phyloP scores from a whole-genome alignment of 2,888 invertebrate species.

The Ennomos fuscantarius region DNA sequence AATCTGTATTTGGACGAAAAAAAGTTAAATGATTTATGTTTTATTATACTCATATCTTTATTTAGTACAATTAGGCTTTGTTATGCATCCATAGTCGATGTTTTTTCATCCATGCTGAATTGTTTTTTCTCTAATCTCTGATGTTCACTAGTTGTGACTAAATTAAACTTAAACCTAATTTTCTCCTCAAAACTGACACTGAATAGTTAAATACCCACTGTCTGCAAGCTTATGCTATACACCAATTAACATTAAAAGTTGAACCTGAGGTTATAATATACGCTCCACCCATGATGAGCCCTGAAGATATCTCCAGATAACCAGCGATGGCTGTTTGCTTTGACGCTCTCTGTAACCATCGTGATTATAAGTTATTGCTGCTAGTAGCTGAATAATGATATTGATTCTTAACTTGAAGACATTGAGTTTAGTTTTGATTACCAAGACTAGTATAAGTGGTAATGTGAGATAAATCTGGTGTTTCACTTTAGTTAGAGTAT shows the following conservation, averaged over 20 bases:
- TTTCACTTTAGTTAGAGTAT: constrained; percentile 1
- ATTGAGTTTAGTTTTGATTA: constrained; percentile 4
- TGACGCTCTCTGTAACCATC: constrained; percentile 46
- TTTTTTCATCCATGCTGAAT: no score
- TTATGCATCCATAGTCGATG: no score
- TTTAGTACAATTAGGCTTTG: no score
- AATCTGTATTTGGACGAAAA: no score
- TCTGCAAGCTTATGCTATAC: constrained; percentile 3
- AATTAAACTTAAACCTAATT: no score
- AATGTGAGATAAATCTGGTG: not conserved
- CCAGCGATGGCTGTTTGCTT: constrained; percentile 50
- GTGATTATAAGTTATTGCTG: constrained; percentile 33
- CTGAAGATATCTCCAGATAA: constrained; percentile 59
- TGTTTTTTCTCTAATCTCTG: no score
- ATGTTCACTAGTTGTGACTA: no score
- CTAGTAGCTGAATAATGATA: constrained; percentile 1
- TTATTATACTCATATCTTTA: no score
- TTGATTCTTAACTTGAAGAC: constrained; percentile 5
- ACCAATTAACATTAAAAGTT: not conserved
- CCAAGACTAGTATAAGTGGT: not conserved
- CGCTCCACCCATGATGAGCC: constrained; percentile 56
- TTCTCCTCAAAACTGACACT: no score
- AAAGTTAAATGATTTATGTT: no score
- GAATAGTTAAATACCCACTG: no score
- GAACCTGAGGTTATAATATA: constrained; percentile 34